These are phyloP conservation scores for Pocillopora meandrina DNA, from an alignment of 92 coral and sea anemone species.

Conservation along the genomic window DNA sequence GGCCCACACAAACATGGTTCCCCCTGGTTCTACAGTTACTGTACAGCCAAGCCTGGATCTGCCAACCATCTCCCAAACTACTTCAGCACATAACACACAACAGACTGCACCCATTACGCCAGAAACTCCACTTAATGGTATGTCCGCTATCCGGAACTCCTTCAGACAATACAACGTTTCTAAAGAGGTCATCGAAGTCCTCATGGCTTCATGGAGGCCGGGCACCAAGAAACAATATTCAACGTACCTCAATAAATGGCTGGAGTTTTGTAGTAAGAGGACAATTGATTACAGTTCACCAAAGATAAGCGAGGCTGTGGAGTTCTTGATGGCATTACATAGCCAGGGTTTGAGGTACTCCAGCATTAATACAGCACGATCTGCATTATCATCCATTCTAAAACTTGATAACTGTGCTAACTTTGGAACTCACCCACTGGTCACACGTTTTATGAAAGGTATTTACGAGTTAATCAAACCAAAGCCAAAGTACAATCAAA, in stretches of 20 bases:
- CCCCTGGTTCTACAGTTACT: conserved; percentile 50
- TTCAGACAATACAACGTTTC: conserved; percentile 16
- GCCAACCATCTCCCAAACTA: conserved; percentile 2
- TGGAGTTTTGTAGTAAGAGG: conserved; percentile 59
- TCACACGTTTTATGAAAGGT: conserved; percentile 52
- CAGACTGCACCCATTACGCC: conserved; percentile 37
- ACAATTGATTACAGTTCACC: conserved; percentile 50
- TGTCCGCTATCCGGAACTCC: conserved; percentile 47
- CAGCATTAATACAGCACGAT: conserved; percentile 47
- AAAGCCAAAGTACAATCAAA: conserved; percentile 43
- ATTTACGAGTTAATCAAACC: conserved; percentile 42
- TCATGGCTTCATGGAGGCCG: conserved; percentile 53
- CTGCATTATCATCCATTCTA: conserved; percentile 44
- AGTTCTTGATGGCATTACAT: conserved; percentile 41
- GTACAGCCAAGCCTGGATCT: conserved; percentile 7
- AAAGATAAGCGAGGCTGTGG: conserved; percentile 24
- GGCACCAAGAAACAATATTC: conserved; percentile 55
- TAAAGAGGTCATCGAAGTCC: conserved; percentile 37
- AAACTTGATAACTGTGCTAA: background rate
- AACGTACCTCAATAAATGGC: conserved; percentile 52
- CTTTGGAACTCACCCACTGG: conserved; percentile 47
- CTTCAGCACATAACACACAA: background rate
- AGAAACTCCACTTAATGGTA: conserved; percentile 36
- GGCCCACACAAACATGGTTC: conserved; percentile 69
- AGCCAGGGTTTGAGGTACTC: conserved; percentile 45